These are phyloP conservation scores for Lasius fuliginosus DNA, from an alignment of 2,888 invertebrate genomes.

Conservation along the genomic window DNA sequence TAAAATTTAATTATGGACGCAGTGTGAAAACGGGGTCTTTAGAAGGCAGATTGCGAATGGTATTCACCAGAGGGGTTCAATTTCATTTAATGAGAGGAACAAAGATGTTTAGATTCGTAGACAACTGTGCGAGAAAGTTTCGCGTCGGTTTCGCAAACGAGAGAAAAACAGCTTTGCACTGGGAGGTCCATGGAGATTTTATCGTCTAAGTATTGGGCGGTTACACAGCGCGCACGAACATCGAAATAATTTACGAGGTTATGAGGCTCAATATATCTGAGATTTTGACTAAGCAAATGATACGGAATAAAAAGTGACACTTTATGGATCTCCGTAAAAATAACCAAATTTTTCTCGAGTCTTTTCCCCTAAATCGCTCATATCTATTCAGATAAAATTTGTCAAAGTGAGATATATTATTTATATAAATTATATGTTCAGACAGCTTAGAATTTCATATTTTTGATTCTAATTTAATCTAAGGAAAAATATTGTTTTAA, in stretches of 20 bases:
- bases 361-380: background rate
- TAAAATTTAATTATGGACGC: background rate
- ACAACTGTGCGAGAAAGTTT: conserved; percentile 67
- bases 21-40: background rate
- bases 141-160: conserved; percentile 61
- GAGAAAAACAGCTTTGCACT: conserved; percentile 71
- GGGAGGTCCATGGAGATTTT: conserved; percentile 77
- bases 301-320: conserved; percentile 6
- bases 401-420: background rate
- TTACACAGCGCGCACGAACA: conserved; percentile 67
- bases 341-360: background rate
- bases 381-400: conserved; percentile 4
- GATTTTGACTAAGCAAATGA: conserved; percentile 24
- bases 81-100: conserved; percentile 65
- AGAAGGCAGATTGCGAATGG: conserved; percentile 33
- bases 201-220: conserved; percentile 76
- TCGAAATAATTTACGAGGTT: conserved; percentile 62
- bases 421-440: background rate
- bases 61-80: conserved; percentile 58
- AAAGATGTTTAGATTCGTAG: conserved; percentile 75
- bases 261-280: conserved; percentile 44
- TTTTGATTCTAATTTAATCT: conserved; percentile 12
- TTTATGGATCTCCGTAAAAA: background rate
- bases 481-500: background rate
- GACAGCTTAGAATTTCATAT: background rate